These are phyloP conservation scores for Dromococcyx pavoninus DNA, from an alignment of 2,797 vertebrate genomes.

Conservation along the genomic window DNA sequence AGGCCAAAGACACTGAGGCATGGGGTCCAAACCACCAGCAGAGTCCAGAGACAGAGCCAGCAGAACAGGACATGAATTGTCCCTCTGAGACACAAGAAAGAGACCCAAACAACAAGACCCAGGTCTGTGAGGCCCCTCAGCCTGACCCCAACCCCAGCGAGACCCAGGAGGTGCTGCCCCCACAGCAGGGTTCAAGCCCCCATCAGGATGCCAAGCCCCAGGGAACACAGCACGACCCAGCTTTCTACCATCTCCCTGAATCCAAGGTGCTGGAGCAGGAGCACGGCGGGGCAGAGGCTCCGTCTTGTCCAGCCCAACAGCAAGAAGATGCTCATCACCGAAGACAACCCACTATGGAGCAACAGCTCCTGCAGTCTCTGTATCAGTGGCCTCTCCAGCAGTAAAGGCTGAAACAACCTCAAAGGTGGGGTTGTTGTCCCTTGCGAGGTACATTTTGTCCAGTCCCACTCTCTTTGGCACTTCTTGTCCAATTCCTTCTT, in stretches of 20 bases:
- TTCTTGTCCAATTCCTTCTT: background rate
- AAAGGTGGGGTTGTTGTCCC: background rate
- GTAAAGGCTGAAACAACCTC: background rate
- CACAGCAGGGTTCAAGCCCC: background rate
- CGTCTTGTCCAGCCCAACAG: background rate
- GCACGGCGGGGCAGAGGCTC: background rate
- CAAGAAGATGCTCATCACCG: background rate
- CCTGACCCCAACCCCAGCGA: background rate
- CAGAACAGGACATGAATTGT: background rate
- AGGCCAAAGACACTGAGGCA: background rate
- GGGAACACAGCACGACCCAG: background rate
- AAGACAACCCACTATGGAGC: background rate
- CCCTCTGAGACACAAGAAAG: background rate
- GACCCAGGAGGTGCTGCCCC: background rate
- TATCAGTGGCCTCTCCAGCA: background rate
- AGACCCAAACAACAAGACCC: background rate
- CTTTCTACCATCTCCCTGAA: background rate
- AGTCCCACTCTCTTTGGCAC: background rate
- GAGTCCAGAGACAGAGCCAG: background rate
- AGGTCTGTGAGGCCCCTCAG: background rate
- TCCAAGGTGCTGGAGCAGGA: background rate
- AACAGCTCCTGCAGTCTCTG: background rate
- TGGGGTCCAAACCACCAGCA: background rate
- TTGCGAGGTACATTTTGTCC: background rate
- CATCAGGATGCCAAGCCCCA: rapidly evolving